Conservation (phyloP, 1,140 invertebrate species). For the Heliconius hermathena region DNA sequence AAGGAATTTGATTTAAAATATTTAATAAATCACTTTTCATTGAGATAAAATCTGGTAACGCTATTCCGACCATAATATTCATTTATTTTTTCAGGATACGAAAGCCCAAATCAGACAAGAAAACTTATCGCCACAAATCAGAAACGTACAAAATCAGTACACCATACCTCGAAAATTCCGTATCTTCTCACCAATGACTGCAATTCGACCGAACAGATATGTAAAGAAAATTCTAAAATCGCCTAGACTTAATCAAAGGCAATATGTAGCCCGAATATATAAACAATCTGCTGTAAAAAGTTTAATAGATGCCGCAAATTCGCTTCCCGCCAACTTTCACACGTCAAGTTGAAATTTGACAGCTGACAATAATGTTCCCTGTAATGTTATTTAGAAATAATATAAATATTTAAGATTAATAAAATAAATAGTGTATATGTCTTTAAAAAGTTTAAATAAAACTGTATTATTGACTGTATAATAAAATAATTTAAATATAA, state of each 20-base stretch:
- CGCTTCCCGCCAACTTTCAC: constrained; percentile 24
- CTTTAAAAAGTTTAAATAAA: neutral
- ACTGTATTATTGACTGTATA: neutral
- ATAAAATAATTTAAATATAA: neutral
- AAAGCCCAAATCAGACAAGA: constrained; percentile 41
- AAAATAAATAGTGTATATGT: neutral
- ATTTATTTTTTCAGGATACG: constrained; percentile 46
- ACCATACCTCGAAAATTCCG: constrained; percentile 16
- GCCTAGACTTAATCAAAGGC: constrained; percentile 35
- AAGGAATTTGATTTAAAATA: too few species aligned
- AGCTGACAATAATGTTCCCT: constrained; percentile 29
- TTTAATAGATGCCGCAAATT: constrained; percentile 39
- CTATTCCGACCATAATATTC: neutral
- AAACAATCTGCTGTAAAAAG: constrained; percentile 49
- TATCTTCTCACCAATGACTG: constrained; percentile 21
- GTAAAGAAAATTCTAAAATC: constrained; percentile 25
- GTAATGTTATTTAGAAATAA: neutral
- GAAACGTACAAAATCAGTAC: constrained; percentile 35
- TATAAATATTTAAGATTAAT: constrained; percentile 3
- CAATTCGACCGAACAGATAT: constrained; percentile 34
- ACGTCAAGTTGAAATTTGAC: constrained; percentile 28
- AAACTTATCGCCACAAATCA: constrained; percentile 35
- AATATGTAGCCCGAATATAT: constrained; percentile 45
- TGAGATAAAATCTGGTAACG: too few species aligned
- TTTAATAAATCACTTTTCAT: too few species aligned